Evolutionary conservation across 37 sponge, comb jelly and placozoan species (phyloP).

Genomic region (Mnemiopsis leidyi): DNA sequence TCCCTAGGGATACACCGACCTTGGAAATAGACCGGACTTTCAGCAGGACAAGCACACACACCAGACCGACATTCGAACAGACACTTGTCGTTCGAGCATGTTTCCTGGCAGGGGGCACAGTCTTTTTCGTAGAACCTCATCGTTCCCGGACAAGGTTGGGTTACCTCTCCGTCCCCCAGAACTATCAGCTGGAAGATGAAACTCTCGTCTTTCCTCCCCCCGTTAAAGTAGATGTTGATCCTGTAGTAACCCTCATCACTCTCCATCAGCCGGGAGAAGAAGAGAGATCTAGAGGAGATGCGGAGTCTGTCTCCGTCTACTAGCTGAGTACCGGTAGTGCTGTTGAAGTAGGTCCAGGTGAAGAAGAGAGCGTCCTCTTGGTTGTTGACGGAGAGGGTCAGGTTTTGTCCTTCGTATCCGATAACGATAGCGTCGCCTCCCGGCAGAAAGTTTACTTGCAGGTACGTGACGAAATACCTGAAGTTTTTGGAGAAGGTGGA

Average conservation of each 20-base stretch:
- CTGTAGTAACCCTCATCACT: slow-evolving; percentile 2
- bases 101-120: slow-evolving; percentile 39
- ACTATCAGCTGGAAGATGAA: slow-evolving; percentile 43
- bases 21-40: neutral
- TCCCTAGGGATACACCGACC: neutral
- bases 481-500: too few relatives aligned
- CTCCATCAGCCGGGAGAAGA: neutral
- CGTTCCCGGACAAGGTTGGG: neutral
- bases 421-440: slow-evolving; percentile 18
- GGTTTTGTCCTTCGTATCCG: slow-evolving; percentile 31
- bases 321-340: slow-evolving; percentile 16
- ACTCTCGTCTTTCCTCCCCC: slow-evolving; percentile 19
- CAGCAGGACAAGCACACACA: slow-evolving; percentile 3
- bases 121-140: slow-evolving; percentile 25
- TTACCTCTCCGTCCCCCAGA: neutral
- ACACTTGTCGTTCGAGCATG: neutral
- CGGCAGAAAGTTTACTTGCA: slow-evolving; percentile 17
- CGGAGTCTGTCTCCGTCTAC: neutral
- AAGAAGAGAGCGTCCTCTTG: neutral
- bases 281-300: neutral
- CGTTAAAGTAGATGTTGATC: slow-evolving; percentile 17
- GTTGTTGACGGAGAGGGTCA: slow-evolving; percentile 13
- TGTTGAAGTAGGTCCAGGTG: slow-evolving; percentile 50
- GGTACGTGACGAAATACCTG: neutral
- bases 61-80: neutral